A percentile compares a stretch with the other conserved stretches of the same genome.
Conservation (phyloP, 1,140 invertebrate species). For the Hyposmocoma kahamanoa region DNA sequence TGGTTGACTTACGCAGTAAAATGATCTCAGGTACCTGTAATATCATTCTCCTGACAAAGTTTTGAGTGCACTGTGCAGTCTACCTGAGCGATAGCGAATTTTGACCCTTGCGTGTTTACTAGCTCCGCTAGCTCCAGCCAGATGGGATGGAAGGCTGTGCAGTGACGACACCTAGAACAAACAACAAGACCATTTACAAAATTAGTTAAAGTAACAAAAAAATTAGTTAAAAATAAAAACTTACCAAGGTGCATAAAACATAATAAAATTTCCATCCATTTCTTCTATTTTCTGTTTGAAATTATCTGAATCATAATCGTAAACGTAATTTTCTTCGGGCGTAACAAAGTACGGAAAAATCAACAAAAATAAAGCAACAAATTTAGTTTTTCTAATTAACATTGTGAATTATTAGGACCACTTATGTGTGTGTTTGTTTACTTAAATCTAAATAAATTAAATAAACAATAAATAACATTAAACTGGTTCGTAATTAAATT, state of each 20-base stretch:
- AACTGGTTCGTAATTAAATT: too few relatives aligned
- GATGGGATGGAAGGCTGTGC: constrained; percentile 54
- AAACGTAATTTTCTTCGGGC: constrained; percentile 47
- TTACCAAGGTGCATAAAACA: constrained; percentile 65
- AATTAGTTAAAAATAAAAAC: constrained; percentile 9
- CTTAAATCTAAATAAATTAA: too few relatives aligned
- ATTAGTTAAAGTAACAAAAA: background rate
- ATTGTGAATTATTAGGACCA: too few relatives aligned
- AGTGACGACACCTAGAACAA: constrained; percentile 52
- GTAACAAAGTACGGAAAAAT: constrained; percentile 45
- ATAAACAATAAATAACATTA: too few relatives aligned
- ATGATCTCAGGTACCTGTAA: constrained; percentile 59
- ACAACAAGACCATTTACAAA: background rate
- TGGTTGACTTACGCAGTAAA: background rate
- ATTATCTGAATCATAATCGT: constrained; percentile 51
- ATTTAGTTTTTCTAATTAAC: too few relatives aligned
- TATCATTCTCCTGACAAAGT: constrained; percentile 59
- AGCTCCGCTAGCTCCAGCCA: constrained; percentile 55
- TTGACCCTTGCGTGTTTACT: constrained; percentile 56
- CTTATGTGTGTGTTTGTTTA: too few relatives aligned
- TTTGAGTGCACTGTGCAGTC: constrained; percentile 53
- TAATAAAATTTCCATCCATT: constrained; percentile 63
- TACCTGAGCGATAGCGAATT: constrained; percentile 62
- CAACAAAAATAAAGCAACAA: constrained; percentile 21
- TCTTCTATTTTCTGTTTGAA: constrained; percentile 56